Percentiles rank a stretch among this genome's conserved stretches.
Evolutionary conservation across 2,113 vertebrate genomes (phyloP).

Genomic region (Clupea harengus): DNA sequence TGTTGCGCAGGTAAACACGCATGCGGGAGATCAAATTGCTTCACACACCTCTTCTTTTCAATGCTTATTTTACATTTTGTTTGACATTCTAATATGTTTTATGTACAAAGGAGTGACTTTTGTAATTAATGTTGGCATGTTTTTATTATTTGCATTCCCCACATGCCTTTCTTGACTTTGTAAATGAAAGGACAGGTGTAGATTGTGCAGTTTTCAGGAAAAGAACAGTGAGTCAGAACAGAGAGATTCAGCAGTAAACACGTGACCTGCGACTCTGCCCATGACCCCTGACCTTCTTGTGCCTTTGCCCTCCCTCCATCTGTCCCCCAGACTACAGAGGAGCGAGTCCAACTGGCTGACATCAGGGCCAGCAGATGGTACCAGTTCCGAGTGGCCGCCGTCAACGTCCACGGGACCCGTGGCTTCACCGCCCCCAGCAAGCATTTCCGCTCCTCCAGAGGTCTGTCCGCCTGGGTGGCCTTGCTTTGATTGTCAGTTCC

Average conservation of each 20-base stretch:
- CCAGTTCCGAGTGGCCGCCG: constrained; percentile 93
- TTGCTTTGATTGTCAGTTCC: constrained; percentile 36
- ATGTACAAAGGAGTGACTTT: too few species aligned
- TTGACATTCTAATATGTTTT: not conserved
- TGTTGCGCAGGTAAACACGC: constrained; percentile 78
- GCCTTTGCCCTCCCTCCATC: constrained; percentile 56
- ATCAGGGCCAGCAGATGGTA: constrained; percentile 90
- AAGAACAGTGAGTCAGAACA: constrained; percentile 30
- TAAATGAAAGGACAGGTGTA: not conserved
- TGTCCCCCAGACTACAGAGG: constrained; percentile 85
- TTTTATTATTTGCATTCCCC: not conserved
- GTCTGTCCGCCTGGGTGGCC: constrained; percentile 69
- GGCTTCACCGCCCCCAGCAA: constrained; percentile 97
- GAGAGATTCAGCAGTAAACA: constrained; percentile 65
- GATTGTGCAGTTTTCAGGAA: not conserved
- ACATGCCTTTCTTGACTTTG: not conserved
- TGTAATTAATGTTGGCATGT: not conserved
- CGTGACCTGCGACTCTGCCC: constrained; percentile 57
- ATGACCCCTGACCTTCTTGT: constrained; percentile 62
- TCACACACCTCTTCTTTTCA: not conserved
- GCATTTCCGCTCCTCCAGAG: constrained; percentile 92
- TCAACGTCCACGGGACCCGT: constrained; percentile 91
- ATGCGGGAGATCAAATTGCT: not conserved
- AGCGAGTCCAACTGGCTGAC: constrained; percentile 79
- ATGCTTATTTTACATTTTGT: not conserved